Percentiles rank a stretch among this genome's conserved stretches.
Conservation (phyloP, 2,888 invertebrate genomes). For the Xylocampa areola region DNA sequence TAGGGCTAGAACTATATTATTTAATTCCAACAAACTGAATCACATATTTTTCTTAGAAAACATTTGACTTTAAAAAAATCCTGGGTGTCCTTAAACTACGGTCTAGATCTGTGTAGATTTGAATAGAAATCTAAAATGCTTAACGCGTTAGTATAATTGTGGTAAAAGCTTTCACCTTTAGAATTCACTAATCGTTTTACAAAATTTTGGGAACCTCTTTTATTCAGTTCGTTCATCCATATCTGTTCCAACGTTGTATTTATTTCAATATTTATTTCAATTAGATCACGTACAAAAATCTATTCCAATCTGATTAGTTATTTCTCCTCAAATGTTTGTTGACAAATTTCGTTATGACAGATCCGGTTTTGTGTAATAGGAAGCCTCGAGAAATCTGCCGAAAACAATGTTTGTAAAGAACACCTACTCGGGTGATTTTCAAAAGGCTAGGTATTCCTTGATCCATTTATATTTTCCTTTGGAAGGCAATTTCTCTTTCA, state of each 20-base stretch:
- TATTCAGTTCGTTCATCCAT: neutral
- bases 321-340: neutral
- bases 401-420: conserved; percentile 19
- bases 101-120: neutral
- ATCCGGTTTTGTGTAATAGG: conserved; percentile 17
- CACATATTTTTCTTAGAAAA: conserved; percentile 4
- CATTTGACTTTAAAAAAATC: conserved; percentile 11
- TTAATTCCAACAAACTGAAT: neutral
- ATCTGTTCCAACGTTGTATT: neutral
- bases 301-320: conserved; percentile 6
- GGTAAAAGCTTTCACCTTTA: conserved; percentile 5
- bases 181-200: conserved; percentile 1
- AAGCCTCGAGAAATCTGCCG: conserved; percentile 13
- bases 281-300: neutral
- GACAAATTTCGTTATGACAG: neutral
- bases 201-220: neutral
- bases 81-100: neutral
- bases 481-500: neutral
- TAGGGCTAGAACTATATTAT: neutral
- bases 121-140: conserved; percentile 14
- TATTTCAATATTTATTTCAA: neutral
- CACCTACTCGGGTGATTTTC: conserved; percentile 7
- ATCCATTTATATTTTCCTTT: conserved; percentile 10
- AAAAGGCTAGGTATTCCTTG: conserved; percentile 7
- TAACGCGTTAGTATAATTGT: conserved; percentile 9